These are phyloP conservation scores for Leptopterna dolabrata DNA, from an alignment of 2,888 invertebrate species.

Conservation along the genomic window DNA sequence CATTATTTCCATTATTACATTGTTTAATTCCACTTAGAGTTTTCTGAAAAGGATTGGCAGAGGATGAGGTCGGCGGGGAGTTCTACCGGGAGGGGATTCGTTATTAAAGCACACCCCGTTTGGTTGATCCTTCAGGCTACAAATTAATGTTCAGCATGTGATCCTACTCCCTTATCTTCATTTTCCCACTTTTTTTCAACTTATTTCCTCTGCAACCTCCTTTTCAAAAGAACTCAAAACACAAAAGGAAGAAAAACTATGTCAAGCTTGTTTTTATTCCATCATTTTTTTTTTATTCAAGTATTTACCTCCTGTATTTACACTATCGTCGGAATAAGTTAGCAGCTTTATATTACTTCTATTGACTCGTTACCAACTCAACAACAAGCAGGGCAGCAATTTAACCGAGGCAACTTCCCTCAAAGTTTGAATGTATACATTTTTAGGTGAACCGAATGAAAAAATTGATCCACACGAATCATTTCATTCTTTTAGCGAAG, in stretches of 20 bases:
- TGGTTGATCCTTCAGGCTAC: slow-evolving; percentile 35
- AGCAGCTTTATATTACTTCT: too few relatives aligned
- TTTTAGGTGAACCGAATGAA: too few relatives aligned
- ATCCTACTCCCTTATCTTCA: not conserved
- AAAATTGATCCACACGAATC: too few relatives aligned
- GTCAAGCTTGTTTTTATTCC: too few relatives aligned
- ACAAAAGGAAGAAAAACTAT: not conserved
- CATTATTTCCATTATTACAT: slow-evolving; percentile 55
- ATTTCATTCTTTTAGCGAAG: too few relatives aligned
- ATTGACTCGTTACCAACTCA: too few relatives aligned
- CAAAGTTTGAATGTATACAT: too few relatives aligned
- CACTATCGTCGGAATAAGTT: too few relatives aligned
- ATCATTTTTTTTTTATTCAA: too few relatives aligned
- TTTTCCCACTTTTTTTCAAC: not conserved
- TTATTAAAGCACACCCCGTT: slow-evolving; percentile 43
- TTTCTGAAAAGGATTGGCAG: slow-evolving; percentile 38
- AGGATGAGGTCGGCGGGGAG: not conserved
- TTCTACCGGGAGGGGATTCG: not conserved
- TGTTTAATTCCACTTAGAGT: slow-evolving; percentile 53
- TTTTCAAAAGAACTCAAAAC: not conserved
- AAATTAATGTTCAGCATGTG: slow-evolving; percentile 41
- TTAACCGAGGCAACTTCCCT: too few relatives aligned
- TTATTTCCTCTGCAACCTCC: not conserved
- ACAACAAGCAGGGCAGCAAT: too few relatives aligned
- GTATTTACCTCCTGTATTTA: too few relatives aligned